These are phyloP conservation scores for Melangyna quadrimaculata DNA, from an alignment of 2,888 invertebrate genomes.

Conservation along the genomic window DNA sequence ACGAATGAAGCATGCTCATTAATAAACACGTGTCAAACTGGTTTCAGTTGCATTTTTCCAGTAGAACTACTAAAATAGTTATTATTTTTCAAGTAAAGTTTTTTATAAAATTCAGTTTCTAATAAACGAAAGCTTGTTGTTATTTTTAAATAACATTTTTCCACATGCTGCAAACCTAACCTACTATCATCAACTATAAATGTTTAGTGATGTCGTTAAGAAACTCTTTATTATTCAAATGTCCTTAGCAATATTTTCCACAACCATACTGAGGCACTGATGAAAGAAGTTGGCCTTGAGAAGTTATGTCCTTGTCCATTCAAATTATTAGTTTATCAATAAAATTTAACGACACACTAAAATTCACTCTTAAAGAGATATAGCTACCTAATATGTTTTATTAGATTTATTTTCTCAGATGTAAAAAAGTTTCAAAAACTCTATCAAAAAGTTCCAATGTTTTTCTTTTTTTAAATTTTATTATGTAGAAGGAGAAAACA, in stretches of 20 bases:
- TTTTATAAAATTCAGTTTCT: no score
- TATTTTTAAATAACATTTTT: no score
- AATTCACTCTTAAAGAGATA: not conserved
- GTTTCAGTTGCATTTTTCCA: no score
- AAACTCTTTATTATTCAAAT: not conserved
- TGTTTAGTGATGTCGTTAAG: no score
- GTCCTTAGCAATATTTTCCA: not conserved
- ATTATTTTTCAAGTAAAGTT: no score
- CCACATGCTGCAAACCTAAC: no score
- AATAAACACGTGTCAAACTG: no score
- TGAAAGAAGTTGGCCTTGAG: not conserved
- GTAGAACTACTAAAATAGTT: no score
- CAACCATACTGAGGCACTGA: not conserved
- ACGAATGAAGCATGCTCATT: no score
- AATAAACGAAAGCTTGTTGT: no score
- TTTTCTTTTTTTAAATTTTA: no score
- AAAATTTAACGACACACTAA: not conserved
- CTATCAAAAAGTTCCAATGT: not conserved
- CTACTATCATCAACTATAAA: no score
- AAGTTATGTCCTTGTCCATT: not conserved
- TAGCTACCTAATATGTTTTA: not conserved
- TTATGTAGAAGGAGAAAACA: not conserved
- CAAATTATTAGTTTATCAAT: not conserved
- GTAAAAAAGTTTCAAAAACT: not conserved
- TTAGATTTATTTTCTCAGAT: not conserved